Evolutionary conservation across 2,113 vertebrate species (phyloP).

Genomic region (Hypanus sabinus): DNA sequence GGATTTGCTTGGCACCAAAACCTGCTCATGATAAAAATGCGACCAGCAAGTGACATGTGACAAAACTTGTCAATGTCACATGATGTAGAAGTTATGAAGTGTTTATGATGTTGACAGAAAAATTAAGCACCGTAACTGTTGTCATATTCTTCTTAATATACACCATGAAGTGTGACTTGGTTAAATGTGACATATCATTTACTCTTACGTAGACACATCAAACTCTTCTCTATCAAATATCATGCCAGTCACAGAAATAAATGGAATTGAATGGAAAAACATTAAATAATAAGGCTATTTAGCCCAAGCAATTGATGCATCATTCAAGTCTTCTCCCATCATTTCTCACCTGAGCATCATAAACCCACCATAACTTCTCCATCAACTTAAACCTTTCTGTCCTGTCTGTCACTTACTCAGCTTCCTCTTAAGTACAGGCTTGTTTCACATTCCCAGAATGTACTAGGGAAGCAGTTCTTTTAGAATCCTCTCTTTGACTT

Average conservation of each 20-base stretch:
- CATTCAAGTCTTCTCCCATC: neutral
- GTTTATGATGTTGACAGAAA: neutral
- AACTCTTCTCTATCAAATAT: neutral
- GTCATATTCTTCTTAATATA: neutral
- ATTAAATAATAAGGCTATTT: neutral
- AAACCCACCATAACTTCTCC: too few species aligned
- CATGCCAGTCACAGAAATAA: neutral
- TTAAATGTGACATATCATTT: neutral
- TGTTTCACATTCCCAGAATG: neutral
- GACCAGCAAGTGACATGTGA: neutral
- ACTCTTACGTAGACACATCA: neutral
- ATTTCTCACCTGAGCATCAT: neutral
- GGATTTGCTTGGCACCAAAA: constrained; percentile 24
- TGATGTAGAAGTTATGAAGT: neutral
- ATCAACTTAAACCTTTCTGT: neutral
- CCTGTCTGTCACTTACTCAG: neutral
- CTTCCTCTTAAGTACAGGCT: neutral
- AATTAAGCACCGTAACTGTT: neutral
- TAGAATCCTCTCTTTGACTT: neutral
- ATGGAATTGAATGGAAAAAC: neutral
- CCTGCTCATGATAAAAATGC: neutral
- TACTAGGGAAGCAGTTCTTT: neutral
- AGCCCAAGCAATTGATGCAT: neutral
- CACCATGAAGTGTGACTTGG: neutral
- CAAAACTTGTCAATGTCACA: neutral